Evolutionary conservation across 2,113 vertebrate genomes (phyloP), one percentile per base, ranked within the genome.

Genomic region (Phylloscopus whistleri): DNA sequence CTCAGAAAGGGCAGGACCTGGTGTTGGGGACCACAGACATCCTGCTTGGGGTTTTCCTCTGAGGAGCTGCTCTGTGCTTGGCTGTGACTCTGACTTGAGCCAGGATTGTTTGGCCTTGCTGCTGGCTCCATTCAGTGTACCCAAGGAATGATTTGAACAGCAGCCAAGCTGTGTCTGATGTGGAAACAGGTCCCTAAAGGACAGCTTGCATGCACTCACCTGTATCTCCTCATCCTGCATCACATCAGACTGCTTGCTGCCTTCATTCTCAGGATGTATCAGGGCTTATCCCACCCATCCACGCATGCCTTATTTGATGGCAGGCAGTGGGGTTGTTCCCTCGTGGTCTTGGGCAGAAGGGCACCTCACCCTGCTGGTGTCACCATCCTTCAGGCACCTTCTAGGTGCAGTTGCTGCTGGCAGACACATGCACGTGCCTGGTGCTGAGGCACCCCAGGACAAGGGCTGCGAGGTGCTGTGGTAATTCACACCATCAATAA

Each of bases 31-130:
- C 39, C 0, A 1, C 33, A 60, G 35, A 41, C 15, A 58, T 37
- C 31, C 44, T 0, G 0, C 22, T 21, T 2, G 3, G 4, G 5
- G 6, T 7, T 78, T 13, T 12, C 31, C 58, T 37, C 1, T 1
- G 1, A 5, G 1, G 28, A 19, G 48, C 58, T 89, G 37, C 21
- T 66, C 78, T 1, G 0, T 62, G 24, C 56, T 39, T 44, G 78
- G 35, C 41, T 92, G 37, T 52, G 58, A 39, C 37, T 56, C 80
- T 53, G 51, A 33, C 19, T 52, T 78, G 46, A 33, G 23, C 16
- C 20, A 16, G 43, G 43, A 49, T 28, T 2, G 4, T 16, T 82
- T 63, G 27, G 6, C 44, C 27, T 64, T 7, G 2, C 51, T 87
- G 49, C 44, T 76, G 46, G 6, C 21, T 81, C 27, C 21, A 6